Evolutionary conservation across 2,113 vertebrate genomes (phyloP).

Genomic region (Phocoena sinus): DNA sequence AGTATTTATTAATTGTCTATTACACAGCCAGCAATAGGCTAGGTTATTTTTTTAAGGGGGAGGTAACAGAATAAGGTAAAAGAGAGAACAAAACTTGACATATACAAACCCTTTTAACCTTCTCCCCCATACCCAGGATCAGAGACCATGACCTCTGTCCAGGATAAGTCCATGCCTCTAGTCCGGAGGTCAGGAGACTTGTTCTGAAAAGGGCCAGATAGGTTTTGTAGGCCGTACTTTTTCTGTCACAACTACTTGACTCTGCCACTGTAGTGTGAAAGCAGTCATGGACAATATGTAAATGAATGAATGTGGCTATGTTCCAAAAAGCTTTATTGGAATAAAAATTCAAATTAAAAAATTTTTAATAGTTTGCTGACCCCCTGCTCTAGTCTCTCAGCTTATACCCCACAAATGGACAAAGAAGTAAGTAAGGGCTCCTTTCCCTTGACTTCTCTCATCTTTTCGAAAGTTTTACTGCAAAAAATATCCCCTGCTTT

Average conservation of each 20-base stretch:
- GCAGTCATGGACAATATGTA: neutral
- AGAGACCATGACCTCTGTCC: neutral
- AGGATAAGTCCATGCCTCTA: neutral
- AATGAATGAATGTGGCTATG: neutral
- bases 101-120: neutral
- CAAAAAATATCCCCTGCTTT: neutral
- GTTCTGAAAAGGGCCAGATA: constrained; percentile 2
- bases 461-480: neutral
- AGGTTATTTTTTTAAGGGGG: neutral
- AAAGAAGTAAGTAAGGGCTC: neutral
- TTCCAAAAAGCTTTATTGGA: neutral
- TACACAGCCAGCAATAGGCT: neutral
- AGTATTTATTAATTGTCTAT: neutral
- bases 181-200: neutral
- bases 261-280: neutral
- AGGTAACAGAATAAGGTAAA: constrained; percentile 5
- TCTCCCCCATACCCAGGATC: neutral
- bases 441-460: neutral
- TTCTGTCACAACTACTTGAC: neutral
- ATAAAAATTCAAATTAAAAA: neutral
- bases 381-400: neutral
- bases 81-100: neutral
- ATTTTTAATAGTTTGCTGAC: neutral
- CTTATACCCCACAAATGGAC: neutral
- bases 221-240: neutral